These are phyloP conservation scores for Dolomedes plantarius DNA, from an alignment of 2,888 invertebrate species.

Conservation along the genomic window DNA sequence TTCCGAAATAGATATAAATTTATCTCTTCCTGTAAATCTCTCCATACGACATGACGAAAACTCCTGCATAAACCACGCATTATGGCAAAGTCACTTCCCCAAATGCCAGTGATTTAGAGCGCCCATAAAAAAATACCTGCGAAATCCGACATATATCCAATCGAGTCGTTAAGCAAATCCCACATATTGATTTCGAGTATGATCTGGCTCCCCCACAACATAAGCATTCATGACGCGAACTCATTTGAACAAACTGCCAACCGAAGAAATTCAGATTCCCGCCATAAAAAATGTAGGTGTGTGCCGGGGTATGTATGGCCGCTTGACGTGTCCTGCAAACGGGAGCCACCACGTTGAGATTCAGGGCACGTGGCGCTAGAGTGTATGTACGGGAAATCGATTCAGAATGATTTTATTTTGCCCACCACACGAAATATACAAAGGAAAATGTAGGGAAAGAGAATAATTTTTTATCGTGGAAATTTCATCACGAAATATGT, in stretches of 20 bases:
- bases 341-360: neutral
- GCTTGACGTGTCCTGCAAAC: neutral
- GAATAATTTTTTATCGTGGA: neutral
- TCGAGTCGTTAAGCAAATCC: neutral
- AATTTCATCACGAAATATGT: neutral
- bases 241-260: constrained; percentile 6
- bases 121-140: neutral
- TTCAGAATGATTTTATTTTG: neutral
- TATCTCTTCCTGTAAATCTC: too few relatives aligned
- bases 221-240: neutral
- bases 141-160: neutral
- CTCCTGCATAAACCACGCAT: neutral
- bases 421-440: neutral
- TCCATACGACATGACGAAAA: too few relatives aligned
- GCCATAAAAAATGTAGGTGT: constrained; percentile 3
- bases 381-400: neutral
- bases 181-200: neutral
- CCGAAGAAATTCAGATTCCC: neutral
- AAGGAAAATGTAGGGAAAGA: neutral
- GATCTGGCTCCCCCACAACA: neutral
- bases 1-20: too few relatives aligned
- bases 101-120: neutral
- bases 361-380: neutral
- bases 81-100: neutral
- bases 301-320: neutral